These are phyloP conservation scores for Wasmannia auropunctata DNA, from an alignment of 1,140 invertebrate genomes.

Conservation along the genomic window DNA sequence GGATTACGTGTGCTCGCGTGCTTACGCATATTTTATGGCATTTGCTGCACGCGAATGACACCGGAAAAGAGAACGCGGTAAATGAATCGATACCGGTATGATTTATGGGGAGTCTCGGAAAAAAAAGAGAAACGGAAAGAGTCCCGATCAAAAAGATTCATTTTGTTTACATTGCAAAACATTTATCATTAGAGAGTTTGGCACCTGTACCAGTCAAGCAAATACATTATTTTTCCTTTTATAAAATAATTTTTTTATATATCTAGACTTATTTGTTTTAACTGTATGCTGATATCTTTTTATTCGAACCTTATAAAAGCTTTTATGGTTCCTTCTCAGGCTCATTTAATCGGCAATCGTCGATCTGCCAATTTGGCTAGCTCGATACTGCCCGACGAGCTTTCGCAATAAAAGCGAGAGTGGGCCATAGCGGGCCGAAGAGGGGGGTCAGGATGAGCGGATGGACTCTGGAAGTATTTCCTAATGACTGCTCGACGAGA, in stretches of 20 bases:
- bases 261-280: neutral
- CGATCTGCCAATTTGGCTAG: neutral
- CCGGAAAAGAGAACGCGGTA: neutral
- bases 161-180: neutral
- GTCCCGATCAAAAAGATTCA: neutral
- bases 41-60: neutral
- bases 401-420: conserved; percentile 44
- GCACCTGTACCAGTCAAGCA: neutral
- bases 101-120: neutral
- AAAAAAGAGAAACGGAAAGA: neutral
- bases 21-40: conserved; percentile 70
- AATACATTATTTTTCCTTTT: neutral
- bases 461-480: conserved; percentile 78
- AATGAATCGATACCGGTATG: conserved; percentile 11
- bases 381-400: neutral
- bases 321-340: neutral
- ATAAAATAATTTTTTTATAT: neutral
- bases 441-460: conserved; percentile 75
- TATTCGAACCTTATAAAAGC: neutral
- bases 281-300: neutral
- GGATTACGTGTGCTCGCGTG: conserved; percentile 70
- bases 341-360: neutral
- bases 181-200: neutral
- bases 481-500: conserved; percentile 72
- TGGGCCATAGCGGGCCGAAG: conserved; percentile 29